A percentile compares a stretch with the other conserved stretches of the same genome.
Conservation (phyloP, 2,888 invertebrate genomes). For the Callinectes sapidus region DNA sequence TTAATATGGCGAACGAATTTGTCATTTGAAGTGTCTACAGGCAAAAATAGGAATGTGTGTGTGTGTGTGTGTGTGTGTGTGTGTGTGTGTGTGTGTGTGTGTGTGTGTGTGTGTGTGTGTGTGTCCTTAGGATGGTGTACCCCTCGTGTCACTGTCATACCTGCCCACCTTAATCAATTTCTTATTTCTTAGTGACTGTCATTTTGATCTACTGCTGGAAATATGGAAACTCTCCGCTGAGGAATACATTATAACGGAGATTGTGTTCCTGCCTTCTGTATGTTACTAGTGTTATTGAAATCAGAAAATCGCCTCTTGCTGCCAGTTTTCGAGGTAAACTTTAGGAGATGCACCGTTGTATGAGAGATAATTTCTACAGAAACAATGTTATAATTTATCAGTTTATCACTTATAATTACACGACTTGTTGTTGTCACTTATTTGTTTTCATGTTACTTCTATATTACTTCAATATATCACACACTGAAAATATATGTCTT, state of each 20-base stretch:
- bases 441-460: not conserved
- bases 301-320: not conserved
- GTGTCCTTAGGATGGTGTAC: not conserved
- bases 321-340: not conserved
- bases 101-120: too few relatives aligned
- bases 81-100: not conserved
- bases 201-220: not conserved
- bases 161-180: too few relatives aligned
- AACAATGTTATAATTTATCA: not conserved
- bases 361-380: not conserved
- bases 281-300: not conserved
- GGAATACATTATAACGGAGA: not conserved
- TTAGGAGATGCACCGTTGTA: not conserved
- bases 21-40: not conserved
- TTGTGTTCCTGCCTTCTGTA: not conserved
- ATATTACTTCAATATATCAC: not conserved
- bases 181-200: not conserved
- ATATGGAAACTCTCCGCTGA: not conserved
- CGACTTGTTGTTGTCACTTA: not conserved
- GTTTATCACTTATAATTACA: not conserved
- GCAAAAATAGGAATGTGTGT: not conserved
- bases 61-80: not conserved
- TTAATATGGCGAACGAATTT: not conserved
- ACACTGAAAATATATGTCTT: not conserved
- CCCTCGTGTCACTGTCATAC: too few relatives aligned